Conservation (phyloP, 2,888 invertebrate species). For the Chaitophorus viminalis region DNA sequence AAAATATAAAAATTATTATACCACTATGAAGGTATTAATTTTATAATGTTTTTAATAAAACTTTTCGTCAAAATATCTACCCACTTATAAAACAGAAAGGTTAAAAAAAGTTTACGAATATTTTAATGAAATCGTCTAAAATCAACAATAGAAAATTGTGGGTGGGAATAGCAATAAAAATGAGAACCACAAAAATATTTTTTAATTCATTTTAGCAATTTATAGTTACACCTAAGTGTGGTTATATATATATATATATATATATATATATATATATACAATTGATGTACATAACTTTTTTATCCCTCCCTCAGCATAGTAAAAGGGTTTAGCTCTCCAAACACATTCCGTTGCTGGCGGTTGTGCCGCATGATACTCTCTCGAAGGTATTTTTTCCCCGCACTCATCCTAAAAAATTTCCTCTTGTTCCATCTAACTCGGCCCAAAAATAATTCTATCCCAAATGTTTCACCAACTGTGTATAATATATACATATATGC, state of each 20-base stretch:
- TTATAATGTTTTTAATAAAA: constrained; percentile 3
- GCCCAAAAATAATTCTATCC: constrained; percentile 26
- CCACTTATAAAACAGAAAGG: constrained; percentile 5
- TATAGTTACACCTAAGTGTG: constrained; percentile 35
- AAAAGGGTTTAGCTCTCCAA: constrained; percentile 32
- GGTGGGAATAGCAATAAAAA: constrained; percentile 36
- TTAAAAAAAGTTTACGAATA: constrained; percentile 33
- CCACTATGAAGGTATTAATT: not conserved
- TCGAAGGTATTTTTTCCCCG: constrained; percentile 33
- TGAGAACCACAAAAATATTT: constrained; percentile 14
- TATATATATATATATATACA: too few relatives aligned
- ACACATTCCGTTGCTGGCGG: constrained; percentile 24
- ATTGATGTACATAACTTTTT: constrained; percentile 20
- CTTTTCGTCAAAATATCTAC: not conserved
- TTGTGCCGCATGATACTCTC: constrained; percentile 1
- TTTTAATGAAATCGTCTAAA: constrained; percentile 42
- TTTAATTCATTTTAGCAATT: constrained; percentile 59
- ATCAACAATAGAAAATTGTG: constrained; percentile 42
- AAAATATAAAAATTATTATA: not conserved
- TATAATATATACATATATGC: not conserved
- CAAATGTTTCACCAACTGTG: constrained; percentile 18
- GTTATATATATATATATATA: too few relatives aligned
- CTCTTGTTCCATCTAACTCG: not conserved
- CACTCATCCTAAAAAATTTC: not conserved
- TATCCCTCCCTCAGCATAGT: not conserved